Evolutionary conservation across 2,888 invertebrate species (phyloP), one percentile per base, ranked within the genome.

Genomic region (Quadriops clusia): DNA sequence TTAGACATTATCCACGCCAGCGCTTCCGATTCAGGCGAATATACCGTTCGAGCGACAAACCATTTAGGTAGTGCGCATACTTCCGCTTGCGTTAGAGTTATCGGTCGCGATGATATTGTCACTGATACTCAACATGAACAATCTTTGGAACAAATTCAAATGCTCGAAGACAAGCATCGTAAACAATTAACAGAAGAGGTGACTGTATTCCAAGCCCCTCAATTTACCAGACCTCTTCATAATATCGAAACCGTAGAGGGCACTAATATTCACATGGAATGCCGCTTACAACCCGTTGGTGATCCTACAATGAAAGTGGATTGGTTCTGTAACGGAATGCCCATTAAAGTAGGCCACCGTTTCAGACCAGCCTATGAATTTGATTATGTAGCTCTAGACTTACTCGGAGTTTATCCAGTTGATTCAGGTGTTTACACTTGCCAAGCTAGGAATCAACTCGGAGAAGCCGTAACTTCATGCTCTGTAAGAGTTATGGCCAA

Each of bases 391-490:
- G 93, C 95, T 5, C 68, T 99, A 30, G 97, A 97, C 61, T 75
- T 98, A 28, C 67, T 95, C 12, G 91, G 93, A 50, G 91, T 94
- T 13, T 95, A 94, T 56, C 89, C 97, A n/a, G 85, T 84, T 47
- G 98, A 98, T 62, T 89, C 89, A 4, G 95, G 95, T 10, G 85
- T 91, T 1, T 97, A 95, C 58, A 90, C 90, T 7, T 94, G 93
- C 51, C 83, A 85, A 58, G 95, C 95, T 1, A 80, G 86, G 33
- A 98, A 97, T 58, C 83, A 84, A 51, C 70, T 90, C 15, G 98
- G 98, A 3, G 87, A 93, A 67, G 90, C 91, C 11, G 84, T 89
- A 4, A 91, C 94, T 3, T 85, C 89, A 0, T 89, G 93, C 51
- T 85, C 89, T 1, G 76, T 91, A 8, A 76, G 82, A 47, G 85